Evolutionary conservation across 2,888 invertebrate species (phyloP).

Genomic region (Tenthredo scrophulariae): DNA sequence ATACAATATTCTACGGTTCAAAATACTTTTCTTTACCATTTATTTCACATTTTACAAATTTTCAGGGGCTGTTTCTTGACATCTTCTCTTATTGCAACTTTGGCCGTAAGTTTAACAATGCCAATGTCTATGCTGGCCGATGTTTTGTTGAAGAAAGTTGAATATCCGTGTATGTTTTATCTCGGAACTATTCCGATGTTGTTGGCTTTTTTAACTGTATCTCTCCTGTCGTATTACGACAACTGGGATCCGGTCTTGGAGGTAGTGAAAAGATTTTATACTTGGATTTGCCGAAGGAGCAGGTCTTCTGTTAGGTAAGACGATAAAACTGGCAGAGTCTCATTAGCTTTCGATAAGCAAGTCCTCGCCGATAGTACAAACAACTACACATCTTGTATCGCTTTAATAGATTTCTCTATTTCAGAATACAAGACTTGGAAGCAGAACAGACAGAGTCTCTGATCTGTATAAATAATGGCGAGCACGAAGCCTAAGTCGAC

Average conservation of each 20-base stretch:
- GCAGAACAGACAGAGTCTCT: constrained; percentile 86
- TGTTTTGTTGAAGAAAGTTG: constrained; percentile 85
- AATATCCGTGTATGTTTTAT: constrained; percentile 86
- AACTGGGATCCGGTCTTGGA: constrained; percentile 90
- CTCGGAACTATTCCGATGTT: constrained; percentile 89
- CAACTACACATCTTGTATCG: not conserved
- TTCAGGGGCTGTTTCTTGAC: constrained; percentile 96
- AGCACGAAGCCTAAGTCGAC: constrained; percentile 80
- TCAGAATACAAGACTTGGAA: constrained; percentile 83
- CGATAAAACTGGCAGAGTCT: not conserved
- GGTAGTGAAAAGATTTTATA: constrained; percentile 79
- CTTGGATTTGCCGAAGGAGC: constrained; percentile 78
- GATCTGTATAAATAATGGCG: constrained; percentile 82
- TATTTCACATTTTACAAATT: constrained; percentile 56
- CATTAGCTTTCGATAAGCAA: constrained; percentile 18
- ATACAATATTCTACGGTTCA: not conserved
- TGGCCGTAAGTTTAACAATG: constrained; percentile 91
- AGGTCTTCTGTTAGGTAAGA: constrained; percentile 79
- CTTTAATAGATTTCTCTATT: constrained; percentile 62
- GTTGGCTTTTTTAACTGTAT: constrained; percentile 86
- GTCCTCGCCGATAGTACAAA: not conserved
- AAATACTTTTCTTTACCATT: constrained; percentile 7
- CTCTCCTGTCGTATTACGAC: constrained; percentile 87
- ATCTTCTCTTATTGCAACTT: constrained; percentile 92
- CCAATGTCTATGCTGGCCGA: constrained; percentile 95